Conservation (phyloP, 2,797 vertebrate species). For the Melanotaenia maccullochi region DNA sequence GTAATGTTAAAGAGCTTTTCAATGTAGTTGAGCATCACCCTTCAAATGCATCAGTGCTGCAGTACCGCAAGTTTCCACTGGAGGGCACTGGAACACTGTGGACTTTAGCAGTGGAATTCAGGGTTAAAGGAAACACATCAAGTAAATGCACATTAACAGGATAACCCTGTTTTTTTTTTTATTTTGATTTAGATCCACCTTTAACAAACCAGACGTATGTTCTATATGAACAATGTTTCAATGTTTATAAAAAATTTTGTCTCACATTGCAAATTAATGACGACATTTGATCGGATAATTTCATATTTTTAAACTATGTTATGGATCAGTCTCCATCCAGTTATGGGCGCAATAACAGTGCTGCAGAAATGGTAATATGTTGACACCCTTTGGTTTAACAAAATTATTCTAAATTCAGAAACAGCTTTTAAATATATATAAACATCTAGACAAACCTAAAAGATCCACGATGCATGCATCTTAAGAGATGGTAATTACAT, state of each 20-base stretch:
- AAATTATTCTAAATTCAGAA: not conserved
- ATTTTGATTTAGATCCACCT: not conserved
- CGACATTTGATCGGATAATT: not conserved
- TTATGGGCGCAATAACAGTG: not conserved
- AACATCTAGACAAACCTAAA: not conserved
- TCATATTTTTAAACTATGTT: not conserved
- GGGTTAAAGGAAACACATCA: not conserved
- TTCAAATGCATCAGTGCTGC: not conserved
- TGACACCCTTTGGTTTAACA: not conserved
- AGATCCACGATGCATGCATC: not conserved
- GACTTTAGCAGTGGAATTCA: not conserved
- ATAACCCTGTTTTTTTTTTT: not conserved
- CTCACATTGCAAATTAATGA: not conserved
- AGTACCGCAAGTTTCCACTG: conserved; percentile 61
- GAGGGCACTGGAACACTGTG: conserved; percentile 77
- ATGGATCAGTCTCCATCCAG: not conserved
- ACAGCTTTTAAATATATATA: not conserved
- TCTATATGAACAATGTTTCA: not conserved
- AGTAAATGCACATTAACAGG: not conserved
- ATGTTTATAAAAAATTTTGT: not conserved
- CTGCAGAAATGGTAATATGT: not conserved
- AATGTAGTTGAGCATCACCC: not conserved
- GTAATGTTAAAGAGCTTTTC: not conserved
- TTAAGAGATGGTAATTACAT: not conserved
- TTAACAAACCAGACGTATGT: not conserved